phyloP scores from a whole-genome alignment of 2,113 vertebrate species.

The Pontoporia blainvillei region DNA sequence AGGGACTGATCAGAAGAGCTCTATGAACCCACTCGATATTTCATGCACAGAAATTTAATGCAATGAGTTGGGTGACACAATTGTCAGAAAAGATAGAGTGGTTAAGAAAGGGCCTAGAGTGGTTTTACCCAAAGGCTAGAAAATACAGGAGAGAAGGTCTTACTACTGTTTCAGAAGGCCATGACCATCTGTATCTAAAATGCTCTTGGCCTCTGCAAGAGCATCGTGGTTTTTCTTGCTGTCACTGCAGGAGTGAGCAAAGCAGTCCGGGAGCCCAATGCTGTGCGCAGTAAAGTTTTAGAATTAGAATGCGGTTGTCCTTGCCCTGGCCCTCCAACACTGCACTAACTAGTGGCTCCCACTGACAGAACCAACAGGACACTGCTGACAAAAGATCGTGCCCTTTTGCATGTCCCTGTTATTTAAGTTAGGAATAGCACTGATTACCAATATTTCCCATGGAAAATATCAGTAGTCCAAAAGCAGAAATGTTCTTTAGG shows the following conservation, averaged over 20 bases:
- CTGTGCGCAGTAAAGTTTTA: neutral
- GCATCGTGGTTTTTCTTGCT: neutral
- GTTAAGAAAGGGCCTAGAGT: neutral
- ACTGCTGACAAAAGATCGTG: neutral
- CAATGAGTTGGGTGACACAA: neutral
- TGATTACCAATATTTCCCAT: neutral
- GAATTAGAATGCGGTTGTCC: neutral
- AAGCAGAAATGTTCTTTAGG: neutral
- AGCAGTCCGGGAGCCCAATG: fast-evolving
- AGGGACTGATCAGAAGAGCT: neutral
- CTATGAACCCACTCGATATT: neutral
- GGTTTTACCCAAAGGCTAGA: neutral
- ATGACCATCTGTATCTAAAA: neutral
- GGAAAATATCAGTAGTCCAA: neutral
- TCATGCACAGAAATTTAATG: neutral
- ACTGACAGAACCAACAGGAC: neutral
- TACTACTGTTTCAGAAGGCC: neutral
- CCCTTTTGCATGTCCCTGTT: neutral
- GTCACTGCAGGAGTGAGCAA: neutral
- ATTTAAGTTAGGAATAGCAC: neutral
- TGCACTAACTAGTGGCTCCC: neutral
- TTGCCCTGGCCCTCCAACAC: neutral
- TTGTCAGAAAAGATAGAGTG: neutral
- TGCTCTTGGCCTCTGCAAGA: too few relatives aligned
- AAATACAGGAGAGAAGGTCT: neutral